These are phyloP conservation scores for Hylaea fasciaria DNA, from an alignment of 2,888 invertebrate genomes.

Conservation along the genomic window DNA sequence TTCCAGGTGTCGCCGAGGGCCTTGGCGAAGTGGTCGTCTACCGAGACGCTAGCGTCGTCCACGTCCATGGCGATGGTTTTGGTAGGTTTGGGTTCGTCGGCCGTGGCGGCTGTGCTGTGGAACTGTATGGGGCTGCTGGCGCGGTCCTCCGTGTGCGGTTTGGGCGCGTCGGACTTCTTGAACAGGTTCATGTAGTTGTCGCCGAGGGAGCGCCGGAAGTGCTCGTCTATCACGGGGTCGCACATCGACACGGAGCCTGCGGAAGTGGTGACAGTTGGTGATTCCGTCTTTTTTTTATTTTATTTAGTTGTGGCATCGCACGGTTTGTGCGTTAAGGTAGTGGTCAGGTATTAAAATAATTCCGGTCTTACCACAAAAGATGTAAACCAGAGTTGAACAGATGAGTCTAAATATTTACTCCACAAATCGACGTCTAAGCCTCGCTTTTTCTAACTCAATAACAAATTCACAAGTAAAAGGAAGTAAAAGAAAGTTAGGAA, in stretches of 20 bases:
- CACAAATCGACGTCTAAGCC: no score
- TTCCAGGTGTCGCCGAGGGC: slow-evolving; percentile 94
- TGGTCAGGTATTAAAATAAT: no score
- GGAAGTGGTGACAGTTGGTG: slow-evolving; percentile 32
- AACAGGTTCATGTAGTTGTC: slow-evolving; percentile 90
- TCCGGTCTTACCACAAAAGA: no score
- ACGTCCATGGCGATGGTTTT: slow-evolving; percentile 85
- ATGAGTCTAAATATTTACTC: no score
- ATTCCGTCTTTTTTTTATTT: no score
- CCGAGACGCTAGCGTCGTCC: slow-evolving; percentile 86
- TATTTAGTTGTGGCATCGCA: no score
- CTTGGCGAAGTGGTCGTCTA: slow-evolving; percentile 97
- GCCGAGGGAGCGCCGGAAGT: slow-evolving; percentile 96
- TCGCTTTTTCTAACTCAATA: no score
- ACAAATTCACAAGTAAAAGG: no score
- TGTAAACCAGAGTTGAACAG: no score
- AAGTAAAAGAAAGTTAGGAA: no score
- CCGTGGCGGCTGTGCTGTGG: slow-evolving; percentile 46
- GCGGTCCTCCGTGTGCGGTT: slow-evolving; percentile 78
- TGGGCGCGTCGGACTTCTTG: slow-evolving; percentile 80
- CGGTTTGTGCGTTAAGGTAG: no score
- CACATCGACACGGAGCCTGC: slow-evolving; percentile 90
- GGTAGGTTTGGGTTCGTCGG: slow-evolving; percentile 57
- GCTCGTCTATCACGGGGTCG: slow-evolving; percentile 97
- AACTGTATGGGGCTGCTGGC: slow-evolving; percentile 81